These are phyloP conservation scores for Caradrina kadenii DNA, from an alignment of 2,888 invertebrate genomes.

Conservation along the genomic window DNA sequence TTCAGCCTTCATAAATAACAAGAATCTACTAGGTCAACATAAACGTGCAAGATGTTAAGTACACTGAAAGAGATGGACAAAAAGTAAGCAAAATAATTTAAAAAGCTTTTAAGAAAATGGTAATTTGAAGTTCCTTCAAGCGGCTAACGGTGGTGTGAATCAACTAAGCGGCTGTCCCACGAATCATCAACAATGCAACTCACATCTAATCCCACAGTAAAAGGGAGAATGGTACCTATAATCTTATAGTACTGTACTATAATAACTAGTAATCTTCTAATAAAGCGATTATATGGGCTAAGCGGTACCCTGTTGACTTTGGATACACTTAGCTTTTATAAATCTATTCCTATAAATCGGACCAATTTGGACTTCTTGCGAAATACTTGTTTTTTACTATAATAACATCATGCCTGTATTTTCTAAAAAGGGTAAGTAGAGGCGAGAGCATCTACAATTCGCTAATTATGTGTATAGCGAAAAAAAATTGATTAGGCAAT, in stretches of 20 bases:
- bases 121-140: conserved; percentile 50
- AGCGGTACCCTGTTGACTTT: conserved; percentile 25
- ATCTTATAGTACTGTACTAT: conserved; percentile 65
- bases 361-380: background rate
- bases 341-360: background rate
- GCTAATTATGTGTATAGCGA: no score
- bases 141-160: conserved; percentile 69
- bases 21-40: conserved; percentile 7
- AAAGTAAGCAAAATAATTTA: background rate
- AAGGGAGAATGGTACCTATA: conserved; percentile 49
- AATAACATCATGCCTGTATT: no score
- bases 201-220: conserved; percentile 71
- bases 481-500: no score
- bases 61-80: background rate
- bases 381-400: no score
- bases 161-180: conserved; percentile 67
- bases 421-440: no score
- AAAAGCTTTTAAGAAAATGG: conserved; percentile 51
- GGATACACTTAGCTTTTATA: conserved; percentile 27
- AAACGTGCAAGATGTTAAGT: background rate
- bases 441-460: no score
- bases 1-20: no score
- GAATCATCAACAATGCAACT: conserved; percentile 74
- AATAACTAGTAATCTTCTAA: conserved; percentile 64
- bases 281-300: conserved; percentile 38